These are phyloP conservation scores for Cetoscarus ocellatus DNA, from an alignment of 2,797 vertebrate genomes.

Conservation along the genomic window DNA sequence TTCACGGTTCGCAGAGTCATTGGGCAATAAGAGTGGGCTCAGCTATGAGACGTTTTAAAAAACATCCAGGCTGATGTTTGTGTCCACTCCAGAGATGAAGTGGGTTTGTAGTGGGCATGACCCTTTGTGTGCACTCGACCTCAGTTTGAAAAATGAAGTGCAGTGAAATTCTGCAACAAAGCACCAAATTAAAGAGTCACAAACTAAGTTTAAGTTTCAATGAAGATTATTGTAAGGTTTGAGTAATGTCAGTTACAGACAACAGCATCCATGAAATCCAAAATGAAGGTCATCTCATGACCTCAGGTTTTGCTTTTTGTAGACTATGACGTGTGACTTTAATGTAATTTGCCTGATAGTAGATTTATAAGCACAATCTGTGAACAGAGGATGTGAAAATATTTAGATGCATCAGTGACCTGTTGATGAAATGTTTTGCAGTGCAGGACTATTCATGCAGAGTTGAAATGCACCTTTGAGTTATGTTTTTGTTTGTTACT, in stretches of 20 bases:
- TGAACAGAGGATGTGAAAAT: constrained; percentile 25
- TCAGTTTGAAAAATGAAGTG: not conserved
- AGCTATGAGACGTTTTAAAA: constrained; percentile 54
- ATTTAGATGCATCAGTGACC: not conserved
- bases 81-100: constrained; percentile 39
- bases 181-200: not conserved
- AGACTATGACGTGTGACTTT: constrained; percentile 8
- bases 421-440: constrained; percentile 14
- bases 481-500: constrained; percentile 4
- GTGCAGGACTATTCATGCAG: constrained; percentile 9
- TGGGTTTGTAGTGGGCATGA: constrained; percentile 18
- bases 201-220: constrained; percentile 10
- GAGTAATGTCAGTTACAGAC: constrained; percentile 10
- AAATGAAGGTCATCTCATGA: not conserved
- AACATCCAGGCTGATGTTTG: constrained; percentile 39
- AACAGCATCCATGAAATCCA: not conserved
- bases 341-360: constrained; percentile 14
- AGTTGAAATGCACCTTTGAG: not conserved
- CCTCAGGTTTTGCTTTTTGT: too few relatives aligned
- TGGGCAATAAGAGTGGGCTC: constrained; percentile 56
- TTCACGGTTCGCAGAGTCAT: constrained; percentile 76
- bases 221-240: not conserved
- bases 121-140: not conserved
- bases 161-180: constrained; percentile 6
- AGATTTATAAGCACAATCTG: constrained; percentile 1